phyloP scores from a whole-genome alignment of 2,888 invertebrate genomes.

The Sceliomorpha sp. region DNA sequence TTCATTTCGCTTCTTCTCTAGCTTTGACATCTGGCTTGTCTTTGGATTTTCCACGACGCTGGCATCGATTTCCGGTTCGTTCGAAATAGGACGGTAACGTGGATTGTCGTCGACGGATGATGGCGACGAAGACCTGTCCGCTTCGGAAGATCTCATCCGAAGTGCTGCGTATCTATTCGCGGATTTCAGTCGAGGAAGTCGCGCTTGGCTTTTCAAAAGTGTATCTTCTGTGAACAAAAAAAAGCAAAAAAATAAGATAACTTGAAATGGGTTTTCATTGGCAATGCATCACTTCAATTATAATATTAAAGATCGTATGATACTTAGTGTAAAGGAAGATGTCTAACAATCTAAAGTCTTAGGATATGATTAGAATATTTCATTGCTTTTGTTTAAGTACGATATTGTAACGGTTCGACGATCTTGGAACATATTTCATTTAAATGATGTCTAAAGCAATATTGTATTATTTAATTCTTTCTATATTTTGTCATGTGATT shows the following conservation, averaged over 20 bases:
- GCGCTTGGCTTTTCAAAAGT: slow-evolving; percentile 77
- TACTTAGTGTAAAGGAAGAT: too few relatives aligned
- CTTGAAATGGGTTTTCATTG: slow-evolving; percentile 15
- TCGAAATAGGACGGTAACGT: slow-evolving; percentile 63
- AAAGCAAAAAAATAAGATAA: slow-evolving; percentile 27
- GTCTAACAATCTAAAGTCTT: too few relatives aligned
- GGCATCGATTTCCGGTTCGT: slow-evolving; percentile 64
- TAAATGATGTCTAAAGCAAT: not conserved
- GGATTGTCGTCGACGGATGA: slow-evolving; percentile 65
- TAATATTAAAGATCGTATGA: too few relatives aligned
- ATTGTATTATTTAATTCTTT: too few relatives aligned
- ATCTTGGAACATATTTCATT: too few relatives aligned
- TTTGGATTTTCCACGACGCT: slow-evolving; percentile 51
- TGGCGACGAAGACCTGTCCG: slow-evolving; percentile 64
- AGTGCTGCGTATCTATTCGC: slow-evolving; percentile 64
- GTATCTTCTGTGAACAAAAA: slow-evolving; percentile 69
- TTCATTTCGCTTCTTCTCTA: slow-evolving; percentile 48
- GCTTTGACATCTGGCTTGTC: slow-evolving; percentile 59
- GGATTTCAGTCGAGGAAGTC: slow-evolving; percentile 78
- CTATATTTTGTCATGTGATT: too few relatives aligned
- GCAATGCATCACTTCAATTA: too few relatives aligned
- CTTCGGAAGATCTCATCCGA: slow-evolving; percentile 58
- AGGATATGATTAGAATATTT: too few relatives aligned
- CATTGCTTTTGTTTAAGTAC: too few relatives aligned
- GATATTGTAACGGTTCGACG: too few relatives aligned